phyloP scores from a whole-genome alignment of 2,113 vertebrate genomes.

The Rhea pennata region DNA sequence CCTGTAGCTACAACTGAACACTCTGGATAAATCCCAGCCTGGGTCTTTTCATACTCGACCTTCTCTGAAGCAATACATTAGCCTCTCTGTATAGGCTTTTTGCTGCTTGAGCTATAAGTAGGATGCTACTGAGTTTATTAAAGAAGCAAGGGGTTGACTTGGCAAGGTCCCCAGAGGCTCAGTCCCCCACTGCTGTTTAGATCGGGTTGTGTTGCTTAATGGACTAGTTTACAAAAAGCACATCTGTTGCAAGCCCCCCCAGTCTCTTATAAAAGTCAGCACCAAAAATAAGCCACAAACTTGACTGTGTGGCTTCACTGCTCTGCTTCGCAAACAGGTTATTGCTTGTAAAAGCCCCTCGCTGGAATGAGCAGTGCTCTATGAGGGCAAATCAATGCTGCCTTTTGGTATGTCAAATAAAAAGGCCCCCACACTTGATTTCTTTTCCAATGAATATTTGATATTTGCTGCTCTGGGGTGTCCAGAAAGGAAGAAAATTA shows the following conservation, averaged over 20 bases:
- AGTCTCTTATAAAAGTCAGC: conserved; percentile 42
- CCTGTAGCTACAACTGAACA: accelerated
- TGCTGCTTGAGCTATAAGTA: neutral
- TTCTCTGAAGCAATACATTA: neutral
- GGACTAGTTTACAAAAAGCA: conserved; percentile 48
- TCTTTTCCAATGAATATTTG: conserved; percentile 42
- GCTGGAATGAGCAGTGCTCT: neutral
- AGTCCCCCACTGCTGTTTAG: neutral
- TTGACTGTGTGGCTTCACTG: neutral
- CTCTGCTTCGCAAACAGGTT: conserved; percentile 10
- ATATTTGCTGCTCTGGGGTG: conserved; percentile 35
- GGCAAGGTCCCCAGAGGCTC: neutral
- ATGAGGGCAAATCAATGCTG: neutral
- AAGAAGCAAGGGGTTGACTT: neutral
- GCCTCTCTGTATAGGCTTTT: neutral
- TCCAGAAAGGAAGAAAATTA: conserved; percentile 52
- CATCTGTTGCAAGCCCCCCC: neutral
- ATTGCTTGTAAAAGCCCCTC: conserved; percentile 37
- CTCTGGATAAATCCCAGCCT: neutral
- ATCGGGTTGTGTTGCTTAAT: conserved; percentile 22
- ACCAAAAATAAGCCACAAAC: neutral
- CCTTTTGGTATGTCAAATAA: neutral
- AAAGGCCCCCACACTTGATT: neutral
- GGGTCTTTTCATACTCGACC: neutral
- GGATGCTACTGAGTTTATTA: conserved; percentile 43